Conservation (phyloP, 2,797 vertebrate genomes). For the Threskiornis aethiopicus region DNA sequence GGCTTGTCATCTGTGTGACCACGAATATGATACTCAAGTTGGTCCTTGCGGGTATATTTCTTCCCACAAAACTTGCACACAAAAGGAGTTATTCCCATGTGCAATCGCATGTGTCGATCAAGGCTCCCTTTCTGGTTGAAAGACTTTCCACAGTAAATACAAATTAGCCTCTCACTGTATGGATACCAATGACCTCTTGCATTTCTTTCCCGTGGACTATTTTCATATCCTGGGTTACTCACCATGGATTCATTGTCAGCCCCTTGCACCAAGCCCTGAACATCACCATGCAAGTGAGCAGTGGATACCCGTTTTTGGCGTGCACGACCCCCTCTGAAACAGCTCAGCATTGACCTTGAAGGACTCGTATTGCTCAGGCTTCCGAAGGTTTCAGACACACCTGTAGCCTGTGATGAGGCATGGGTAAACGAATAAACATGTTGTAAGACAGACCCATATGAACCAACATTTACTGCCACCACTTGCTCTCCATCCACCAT, state of each 20-base stretch:
- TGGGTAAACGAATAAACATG: constrained; percentile 89
- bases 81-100: constrained; percentile 99
- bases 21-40: constrained; percentile 98
- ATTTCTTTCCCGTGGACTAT: constrained; percentile 87
- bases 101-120: constrained; percentile 97
- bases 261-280: constrained; percentile 72
- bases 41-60: constrained; percentile 99
- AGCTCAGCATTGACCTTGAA: constrained; percentile 92
- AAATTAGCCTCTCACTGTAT: constrained; percentile 93
- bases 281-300: constrained; percentile 72
- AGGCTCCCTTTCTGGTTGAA: constrained; percentile 99
- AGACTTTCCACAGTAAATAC: constrained; percentile 98
- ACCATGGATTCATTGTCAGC: constrained; percentile 81
- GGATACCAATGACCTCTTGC: constrained; percentile 94
- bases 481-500: constrained; percentile 97
- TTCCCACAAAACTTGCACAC: constrained; percentile 99
- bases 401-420: constrained; percentile 76
- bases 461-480: constrained; percentile 93
- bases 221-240: constrained; percentile 82
- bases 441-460: constrained; percentile 91
- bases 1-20: constrained; percentile 99
- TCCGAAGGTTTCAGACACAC: constrained; percentile 80
- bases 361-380: constrained; percentile 90
- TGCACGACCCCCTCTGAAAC: constrained; percentile 87
- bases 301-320: constrained; percentile 85